Base-by-base conservation (phyloP, 37 sponge, comb jelly and placozoan genomes). In the Chondrilla cf. caribensis region DNA sequence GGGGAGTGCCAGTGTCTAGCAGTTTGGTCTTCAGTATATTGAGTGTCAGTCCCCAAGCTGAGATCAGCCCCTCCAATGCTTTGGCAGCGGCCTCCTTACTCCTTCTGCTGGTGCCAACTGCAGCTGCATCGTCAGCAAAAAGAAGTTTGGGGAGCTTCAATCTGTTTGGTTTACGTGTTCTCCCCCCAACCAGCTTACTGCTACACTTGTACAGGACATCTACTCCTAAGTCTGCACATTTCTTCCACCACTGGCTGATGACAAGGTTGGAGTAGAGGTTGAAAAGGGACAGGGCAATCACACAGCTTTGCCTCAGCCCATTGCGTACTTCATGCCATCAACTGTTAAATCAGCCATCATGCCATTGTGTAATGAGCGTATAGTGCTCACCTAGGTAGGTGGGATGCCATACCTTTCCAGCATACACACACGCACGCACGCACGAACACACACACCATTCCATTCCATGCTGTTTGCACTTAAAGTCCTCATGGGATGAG, bases 291-390 rank as follows among this genome's bases (percentile, higher is more conserved):
- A 57, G 80, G 54, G 77, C 77, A 42, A 83, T 47, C 40, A 55
- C 42, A 83, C 84, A 83, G 6, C 84, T 79, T 40, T 87, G 88
- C 39, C 80, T 82, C 70, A 87, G 54, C 21, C 87, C 83, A 87
- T 87, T 87, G 40, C 18, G 38, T 55, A 80, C 86, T 38, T 70
- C 83, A 82, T 24, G 22, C 78, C 78, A 82, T 76, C 66, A n/a
- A 82, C 70, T 38, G 65, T 39, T 54, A 82, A 82, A 41, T 38
- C 78, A n/a, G 78, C 87, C n/a, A n/a, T n/a, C n/a, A n/a, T n/a
- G n/a, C n/a, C n/a, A n/a, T n/a, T n/a, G n/a, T n/a, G n/a, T n/a
- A n/a, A n/a, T n/a, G n/a, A n/a, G n/a, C n/a, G n/a, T n/a, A n/a
- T n/a, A n/a, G n/a, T n/a, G n/a, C n/a, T n/a, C n/a, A n/a, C n/a